phyloP scores from a whole-genome alignment of 1,140 invertebrate species.

The Drosophila lacteicornis region DNA sequence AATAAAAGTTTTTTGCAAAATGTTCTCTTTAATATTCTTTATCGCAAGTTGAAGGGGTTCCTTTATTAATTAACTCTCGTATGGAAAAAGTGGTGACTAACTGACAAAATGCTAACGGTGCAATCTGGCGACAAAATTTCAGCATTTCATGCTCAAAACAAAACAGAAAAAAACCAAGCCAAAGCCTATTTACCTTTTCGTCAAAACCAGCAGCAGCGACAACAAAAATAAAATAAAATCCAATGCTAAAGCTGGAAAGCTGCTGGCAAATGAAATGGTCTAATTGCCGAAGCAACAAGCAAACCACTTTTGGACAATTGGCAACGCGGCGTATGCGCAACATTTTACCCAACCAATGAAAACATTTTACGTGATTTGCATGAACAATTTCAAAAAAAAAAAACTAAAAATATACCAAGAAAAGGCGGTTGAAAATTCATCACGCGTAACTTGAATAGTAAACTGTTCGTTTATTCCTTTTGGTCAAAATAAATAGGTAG shows the following conservation, averaged over 20 bases:
- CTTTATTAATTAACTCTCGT: too few species aligned
- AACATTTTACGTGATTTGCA: slow-evolving; percentile 72
- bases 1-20: too few species aligned
- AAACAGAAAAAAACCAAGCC: background rate
- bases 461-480: slow-evolving; percentile 2
- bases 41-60: background rate
- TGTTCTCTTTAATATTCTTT: background rate
- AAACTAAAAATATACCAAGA: background rate
- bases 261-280: slow-evolving; percentile 43
- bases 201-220: slow-evolving; percentile 15
- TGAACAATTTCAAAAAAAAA: slow-evolving; percentile 43
- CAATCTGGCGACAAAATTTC: slow-evolving; percentile 34
- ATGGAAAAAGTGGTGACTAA: slow-evolving; percentile 14
- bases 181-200: slow-evolving; percentile 54
- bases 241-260: slow-evolving; percentile 5
- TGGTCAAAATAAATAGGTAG: background rate
- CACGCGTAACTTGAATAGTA: slow-evolving; percentile 30
- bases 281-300: slow-evolving; percentile 45
- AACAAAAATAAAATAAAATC: background rate
- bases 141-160: slow-evolving; percentile 4
- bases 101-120: slow-evolving; percentile 29
- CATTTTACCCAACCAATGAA: slow-evolving; percentile 40
- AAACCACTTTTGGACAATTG: slow-evolving; percentile 35
- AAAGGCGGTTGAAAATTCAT: slow-evolving; percentile 20
- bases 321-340: slow-evolving; percentile 52